Conservation (phyloP, 1,140 invertebrate species). For the Ladona fulva region DNA sequence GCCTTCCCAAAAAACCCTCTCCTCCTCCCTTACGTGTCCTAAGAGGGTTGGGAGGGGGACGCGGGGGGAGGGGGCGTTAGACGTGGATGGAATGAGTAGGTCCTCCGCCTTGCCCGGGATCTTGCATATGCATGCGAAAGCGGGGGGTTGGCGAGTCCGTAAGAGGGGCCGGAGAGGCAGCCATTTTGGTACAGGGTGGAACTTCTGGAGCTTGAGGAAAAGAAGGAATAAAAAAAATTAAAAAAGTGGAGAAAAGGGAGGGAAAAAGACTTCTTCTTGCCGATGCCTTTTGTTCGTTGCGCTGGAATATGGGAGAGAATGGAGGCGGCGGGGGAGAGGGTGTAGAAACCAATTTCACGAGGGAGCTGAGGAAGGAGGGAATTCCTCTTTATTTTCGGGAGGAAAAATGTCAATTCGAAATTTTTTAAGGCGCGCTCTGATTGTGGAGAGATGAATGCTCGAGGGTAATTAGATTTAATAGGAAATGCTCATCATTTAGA, state of each 20-base stretch:
- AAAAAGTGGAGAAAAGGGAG: background rate
- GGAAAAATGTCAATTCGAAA: background rate
- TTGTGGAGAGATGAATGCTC: too few species aligned
- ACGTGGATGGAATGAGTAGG: background rate
- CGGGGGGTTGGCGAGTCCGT: background rate
- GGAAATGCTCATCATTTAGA: too few species aligned
- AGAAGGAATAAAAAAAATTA: background rate
- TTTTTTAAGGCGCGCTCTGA: background rate
- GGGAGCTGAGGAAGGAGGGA: background rate
- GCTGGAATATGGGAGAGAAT: background rate
- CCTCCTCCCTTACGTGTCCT: background rate
- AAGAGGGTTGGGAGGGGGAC: background rate
- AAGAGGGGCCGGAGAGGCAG: background rate
- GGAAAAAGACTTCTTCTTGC: background rate
- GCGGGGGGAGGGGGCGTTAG: background rate
- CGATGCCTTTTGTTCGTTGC: background rate
- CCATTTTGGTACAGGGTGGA: background rate
- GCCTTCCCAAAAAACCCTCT: background rate
- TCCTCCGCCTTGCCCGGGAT: background rate
- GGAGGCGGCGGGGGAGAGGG: background rate
- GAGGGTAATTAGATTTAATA: too few species aligned
- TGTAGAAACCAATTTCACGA: background rate
- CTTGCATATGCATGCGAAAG: constrained; percentile 4
- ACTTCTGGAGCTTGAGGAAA: background rate
- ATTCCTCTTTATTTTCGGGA: background rate